Conservation (phyloP, 2,888 invertebrate genomes). For the Imbricaverruca yamaguchii region DNA sequence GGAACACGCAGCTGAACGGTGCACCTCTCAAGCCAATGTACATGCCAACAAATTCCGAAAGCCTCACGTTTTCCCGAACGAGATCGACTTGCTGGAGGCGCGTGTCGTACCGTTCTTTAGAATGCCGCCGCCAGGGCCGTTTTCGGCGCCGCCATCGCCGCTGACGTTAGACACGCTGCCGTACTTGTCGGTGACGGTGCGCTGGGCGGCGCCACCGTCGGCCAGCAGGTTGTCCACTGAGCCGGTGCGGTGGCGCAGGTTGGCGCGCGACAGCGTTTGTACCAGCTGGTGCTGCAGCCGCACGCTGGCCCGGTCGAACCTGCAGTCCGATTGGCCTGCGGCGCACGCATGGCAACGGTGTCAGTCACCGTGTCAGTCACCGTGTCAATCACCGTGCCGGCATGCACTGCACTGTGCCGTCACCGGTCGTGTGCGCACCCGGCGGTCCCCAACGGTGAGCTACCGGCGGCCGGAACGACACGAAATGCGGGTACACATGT, state of each 20-base stretch:
- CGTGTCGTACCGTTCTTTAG: slow-evolving; percentile 13
- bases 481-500: too few species aligned
- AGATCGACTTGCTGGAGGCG: slow-evolving; percentile 6
- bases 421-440: too few species aligned
- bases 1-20: too few species aligned
- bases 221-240: not conserved
- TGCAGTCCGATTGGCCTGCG: not conserved
- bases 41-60: not conserved
- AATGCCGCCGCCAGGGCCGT: slow-evolving; percentile 10
- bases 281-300: slow-evolving; percentile 65
- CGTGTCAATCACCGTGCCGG: too few species aligned
- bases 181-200: slow-evolving; percentile 1
- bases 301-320: not conserved
- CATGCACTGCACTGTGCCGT: too few species aligned
- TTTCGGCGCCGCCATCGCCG: not conserved
- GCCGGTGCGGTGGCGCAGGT: slow-evolving; percentile 46
- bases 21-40: too few species aligned
- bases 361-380: too few species aligned
- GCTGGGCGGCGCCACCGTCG: slow-evolving; percentile 4
- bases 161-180: slow-evolving; percentile 6
- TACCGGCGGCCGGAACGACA: too few species aligned
- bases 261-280: slow-evolving; percentile 66
- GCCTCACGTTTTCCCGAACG: slow-evolving; percentile 18
- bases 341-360: too few species aligned
- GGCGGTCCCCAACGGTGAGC: too few species aligned